Conservation (phyloP, 2,888 invertebrate genomes). For the Mystacides longicornis region DNA sequence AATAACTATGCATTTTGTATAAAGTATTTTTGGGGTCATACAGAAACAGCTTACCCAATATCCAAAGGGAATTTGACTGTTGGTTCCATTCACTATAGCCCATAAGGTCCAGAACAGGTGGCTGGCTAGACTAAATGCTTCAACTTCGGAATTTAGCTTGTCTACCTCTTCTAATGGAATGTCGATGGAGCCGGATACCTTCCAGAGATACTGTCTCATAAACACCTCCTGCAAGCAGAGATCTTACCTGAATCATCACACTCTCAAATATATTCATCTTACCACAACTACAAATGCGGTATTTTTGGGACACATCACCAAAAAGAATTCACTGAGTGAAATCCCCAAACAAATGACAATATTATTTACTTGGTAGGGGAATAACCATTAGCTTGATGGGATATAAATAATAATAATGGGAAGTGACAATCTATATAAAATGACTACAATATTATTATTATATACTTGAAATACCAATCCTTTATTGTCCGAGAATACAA, state of each 20-base stretch:
- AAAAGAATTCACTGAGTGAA: no score
- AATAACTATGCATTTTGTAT: no score
- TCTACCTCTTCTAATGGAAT: constrained; percentile 51
- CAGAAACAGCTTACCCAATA: constrained; percentile 66
- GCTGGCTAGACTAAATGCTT: constrained; percentile 76
- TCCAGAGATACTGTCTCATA: constrained; percentile 41
- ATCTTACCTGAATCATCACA: neutral
- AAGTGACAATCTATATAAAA: no score
- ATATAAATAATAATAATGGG: no score
- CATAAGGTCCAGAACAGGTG: constrained; percentile 94
- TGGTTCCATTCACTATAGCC: constrained; percentile 81
- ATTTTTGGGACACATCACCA: no score
- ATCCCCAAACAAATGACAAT: no score
- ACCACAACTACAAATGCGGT: no score
- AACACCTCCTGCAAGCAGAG: constrained; percentile 48
- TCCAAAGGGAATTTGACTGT: constrained; percentile 86
- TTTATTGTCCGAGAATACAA: constrained; percentile 3
- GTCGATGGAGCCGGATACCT: constrained; percentile 33
- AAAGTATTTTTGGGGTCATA: neutral
- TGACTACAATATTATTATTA: no score
- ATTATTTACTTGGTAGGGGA: no score
- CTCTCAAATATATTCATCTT: no score
- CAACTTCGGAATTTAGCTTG: constrained; percentile 66
- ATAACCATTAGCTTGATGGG: no score
- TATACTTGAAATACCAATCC: neutral